Base-by-base conservation (phyloP, 2,888 invertebrate genomes). In the Tipula confusa region DNA sequence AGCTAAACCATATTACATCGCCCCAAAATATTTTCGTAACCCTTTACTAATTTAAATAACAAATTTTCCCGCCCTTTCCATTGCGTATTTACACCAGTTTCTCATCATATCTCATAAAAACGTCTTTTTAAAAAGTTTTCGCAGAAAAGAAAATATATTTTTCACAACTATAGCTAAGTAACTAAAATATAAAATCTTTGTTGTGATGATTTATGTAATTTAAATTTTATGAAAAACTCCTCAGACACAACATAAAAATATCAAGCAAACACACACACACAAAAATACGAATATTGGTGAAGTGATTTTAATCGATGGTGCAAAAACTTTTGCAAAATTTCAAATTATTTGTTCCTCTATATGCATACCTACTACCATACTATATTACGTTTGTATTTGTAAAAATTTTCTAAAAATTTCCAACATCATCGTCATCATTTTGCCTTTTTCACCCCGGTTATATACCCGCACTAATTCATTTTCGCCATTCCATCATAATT, bases 121-220 rank as follows among this genome's bases (percentile, higher is more conserved):
- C 24, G 64, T 64, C 64, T 64, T 64, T 64, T 13, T 24, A 64
- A 64, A n/a, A 43, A 18, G 1, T 64, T 64, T 64, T 64, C 24
- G 2, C 5, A 48, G 18, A 48, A 18, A 18, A 64, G 9, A 64
- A 64, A 64, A 64, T 24, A 64, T 18, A 24, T 24, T 64, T 64
- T 64, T 64, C 64, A 64, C 64, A 64, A 64, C 64, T 64, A n/a
- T n/a, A 64, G 64, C 24, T 64, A 64, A 64, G 64, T 64, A 64
- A 64, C 64, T 24, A 64, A 64, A 64, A 64, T 64, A 24, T 24
- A 64, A 24, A 64, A 64, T 64, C 24, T 24, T 64, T 64, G 6
- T 64, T 64, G 18, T 9, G 64, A 64, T 64, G 64, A 64, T 64
- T 64, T 64, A 64, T 64, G 64, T 64, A 64, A 24, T 64, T 64